Evolutionary conservation across 2,797 vertebrate genomes (phyloP), one percentile per base, ranked within the genome.

Genomic region (Crypturellus tataupa): DNA sequence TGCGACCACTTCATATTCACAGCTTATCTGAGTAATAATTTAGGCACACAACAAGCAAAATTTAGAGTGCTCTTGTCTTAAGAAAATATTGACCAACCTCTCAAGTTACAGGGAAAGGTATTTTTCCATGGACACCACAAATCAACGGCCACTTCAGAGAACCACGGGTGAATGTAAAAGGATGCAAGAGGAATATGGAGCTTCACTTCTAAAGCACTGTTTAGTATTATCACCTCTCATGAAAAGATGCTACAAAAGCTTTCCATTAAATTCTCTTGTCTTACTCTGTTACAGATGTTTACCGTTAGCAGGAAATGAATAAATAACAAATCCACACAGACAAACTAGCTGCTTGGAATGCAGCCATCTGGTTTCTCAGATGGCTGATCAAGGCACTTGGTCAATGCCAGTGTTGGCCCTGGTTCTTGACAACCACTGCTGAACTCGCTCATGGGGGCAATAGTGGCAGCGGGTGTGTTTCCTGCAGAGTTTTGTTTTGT

Each of bases 81-180:
- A 29, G 17, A 76, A 72, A 83, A 29, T 6, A 55, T 2, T 1
- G 2, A 46, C 42, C 24, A 81, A 16, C 33, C 55, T 33, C 70
- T 72, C 59, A 68, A 59, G 72, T 42, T 76, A 68, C 62, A 11
- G 14, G 51, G 15, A 20, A 89, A 80, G 16, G 27, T 21, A 58
- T n/a, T 79, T 70, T 49, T 49, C 35, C 35, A 53, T 0, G 6
- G n/a, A 56, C 37, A 63, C 29, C 23, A 35, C 59, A 44, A 33
- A 85, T 14, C 77, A 75, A 16, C 12, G 69, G 51, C 59, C 11
- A 1, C 20, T 63, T 85, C 19, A 40, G 23, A 80, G 42, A 84
- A 76, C 8, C 3, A 0, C 23, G 2, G 1, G 8, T 4, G 18
- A 69, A n/a, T n/a, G n/a, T n/a, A n/a, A n/a, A n/a, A n/a, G n/a